phyloP scores from a whole-genome alignment of 2,113 vertebrate species.

The Circaetus gallicus region DNA sequence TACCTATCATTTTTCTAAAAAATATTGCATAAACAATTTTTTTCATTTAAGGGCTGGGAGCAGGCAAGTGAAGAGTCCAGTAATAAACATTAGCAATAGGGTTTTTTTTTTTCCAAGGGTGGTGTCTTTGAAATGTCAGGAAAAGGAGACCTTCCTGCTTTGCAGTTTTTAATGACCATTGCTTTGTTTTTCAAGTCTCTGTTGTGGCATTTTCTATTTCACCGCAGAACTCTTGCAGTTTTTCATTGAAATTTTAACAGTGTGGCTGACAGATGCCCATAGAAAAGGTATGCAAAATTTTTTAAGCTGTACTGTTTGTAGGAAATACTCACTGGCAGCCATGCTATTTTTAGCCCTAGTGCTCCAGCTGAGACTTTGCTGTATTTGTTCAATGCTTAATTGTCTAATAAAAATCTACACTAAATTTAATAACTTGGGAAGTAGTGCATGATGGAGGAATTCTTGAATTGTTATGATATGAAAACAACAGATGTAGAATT shows the following conservation, averaged over 20 bases:
- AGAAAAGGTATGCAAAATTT: background rate
- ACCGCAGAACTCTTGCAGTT: background rate
- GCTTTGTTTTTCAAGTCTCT: conserved; percentile 29
- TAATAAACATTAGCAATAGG: background rate
- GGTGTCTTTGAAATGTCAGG: conserved; percentile 71
- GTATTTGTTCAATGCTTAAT: conserved; percentile 71
- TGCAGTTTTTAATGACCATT: conserved; percentile 25
- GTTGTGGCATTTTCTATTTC: background rate
- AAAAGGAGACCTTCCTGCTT: conserved; percentile 74
- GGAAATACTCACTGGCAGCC: background rate
- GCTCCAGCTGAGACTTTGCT: conserved; percentile 46
- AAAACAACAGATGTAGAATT: background rate
- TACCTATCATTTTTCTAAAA: background rate
- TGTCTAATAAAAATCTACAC: conserved; percentile 59
- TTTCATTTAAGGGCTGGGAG: background rate
- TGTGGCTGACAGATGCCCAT: conserved; percentile 1
- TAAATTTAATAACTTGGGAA: conserved; percentile 54
- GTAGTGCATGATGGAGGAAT: conserved; percentile 14
- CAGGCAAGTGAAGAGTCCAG: background rate
- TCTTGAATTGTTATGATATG: conserved; percentile 48
- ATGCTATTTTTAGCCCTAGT: conserved; percentile 61
- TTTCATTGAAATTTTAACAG: background rate
- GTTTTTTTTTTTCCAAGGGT: conserved; percentile 19
- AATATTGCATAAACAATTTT: background rate
- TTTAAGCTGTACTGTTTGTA: conserved; percentile 5